Percentiles rank a stretch among this genome's conserved stretches.
These are phyloP conservation scores for Seriola dumerili DNA, from an alignment of 2,113 vertebrate genomes.

Conservation along the genomic window DNA sequence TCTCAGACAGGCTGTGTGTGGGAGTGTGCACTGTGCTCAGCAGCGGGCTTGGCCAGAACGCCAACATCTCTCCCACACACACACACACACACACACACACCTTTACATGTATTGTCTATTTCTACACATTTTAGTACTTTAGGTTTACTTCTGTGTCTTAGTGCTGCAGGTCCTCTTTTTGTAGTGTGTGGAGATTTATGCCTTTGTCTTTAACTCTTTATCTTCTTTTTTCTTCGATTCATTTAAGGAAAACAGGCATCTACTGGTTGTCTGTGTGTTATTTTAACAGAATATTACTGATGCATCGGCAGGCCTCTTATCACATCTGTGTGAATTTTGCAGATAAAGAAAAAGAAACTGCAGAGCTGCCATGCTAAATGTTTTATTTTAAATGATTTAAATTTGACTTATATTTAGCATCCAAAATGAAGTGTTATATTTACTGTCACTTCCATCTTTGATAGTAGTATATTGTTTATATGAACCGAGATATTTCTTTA, in stretches of 20 bases:
- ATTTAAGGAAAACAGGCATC: background rate
- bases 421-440: background rate
- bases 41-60: conserved; percentile 76
- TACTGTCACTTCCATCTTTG: background rate
- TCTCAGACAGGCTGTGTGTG: conserved; percentile 79
- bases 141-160: background rate
- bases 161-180: background rate
- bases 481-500: background rate
- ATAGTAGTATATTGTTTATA: background rate
- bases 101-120: conserved; percentile 28
- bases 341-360: background rate
- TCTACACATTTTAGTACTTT: conserved; percentile 20
- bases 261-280: background rate
- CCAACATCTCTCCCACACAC: conserved; percentile 79
- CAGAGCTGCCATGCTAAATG: background rate
- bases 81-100: conserved; percentile 28
- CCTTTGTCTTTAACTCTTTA: background rate
- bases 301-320: background rate
- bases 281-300: background rate
- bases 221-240: background rate
- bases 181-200: background rate
- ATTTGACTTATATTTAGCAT: background rate
- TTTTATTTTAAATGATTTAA: background rate
- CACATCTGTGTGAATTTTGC: background rate
- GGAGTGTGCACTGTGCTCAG: conserved; percentile 74